Evolutionary conservation across 2,888 invertebrate species (phyloP), one percentile per base, ranked within the genome.

Genomic region (Eristalis pertinax): DNA sequence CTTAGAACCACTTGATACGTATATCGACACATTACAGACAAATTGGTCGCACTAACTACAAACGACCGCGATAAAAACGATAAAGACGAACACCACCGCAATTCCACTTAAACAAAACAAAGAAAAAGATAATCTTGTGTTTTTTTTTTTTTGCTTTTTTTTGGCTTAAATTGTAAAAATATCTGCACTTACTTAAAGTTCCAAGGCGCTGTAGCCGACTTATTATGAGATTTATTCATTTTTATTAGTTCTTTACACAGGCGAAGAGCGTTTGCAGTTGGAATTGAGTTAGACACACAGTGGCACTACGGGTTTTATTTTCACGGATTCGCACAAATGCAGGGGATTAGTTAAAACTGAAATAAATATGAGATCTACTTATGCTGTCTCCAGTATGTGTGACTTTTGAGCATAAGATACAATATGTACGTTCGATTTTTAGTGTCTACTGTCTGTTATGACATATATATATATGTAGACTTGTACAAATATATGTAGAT

Each of bases 181-280:
- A 38, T 62, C 73, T 79, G 75, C 82, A 87, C 87, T 87, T 87
- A 87, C 87, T 87, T 87, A 84, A 83, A 87, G 83, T 87, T 76
- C 87, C 83, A 79, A 63, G 87, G 87, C 65, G 78, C 56, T 76
- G 79, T 63, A 41, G 60, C 78, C 56, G 67, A 72, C 62, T 79
- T 75, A 29, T 63, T 74, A 70, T 26, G 38, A 19, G 50, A 50
- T 70, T 84, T 84, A 83, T 4, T 79, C 87, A 87, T 87, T 83
- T 24, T 69, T 70, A n/a, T 64, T 64, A 19, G n/a, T n/a, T 41
- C 38, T 41, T 50, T 56, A 29, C 19, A 50, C 50, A 19, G 50
- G 19, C 19, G 50, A 50, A 50, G 2, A 50, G 19, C 50, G 50
- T 50, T 19, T 19, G 50, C 50, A 50, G 50, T 19, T 50, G 19